phyloP scores from a whole-genome alignment of 1,140 invertebrate genomes.

The Zaprionus lachaisei region DNA sequence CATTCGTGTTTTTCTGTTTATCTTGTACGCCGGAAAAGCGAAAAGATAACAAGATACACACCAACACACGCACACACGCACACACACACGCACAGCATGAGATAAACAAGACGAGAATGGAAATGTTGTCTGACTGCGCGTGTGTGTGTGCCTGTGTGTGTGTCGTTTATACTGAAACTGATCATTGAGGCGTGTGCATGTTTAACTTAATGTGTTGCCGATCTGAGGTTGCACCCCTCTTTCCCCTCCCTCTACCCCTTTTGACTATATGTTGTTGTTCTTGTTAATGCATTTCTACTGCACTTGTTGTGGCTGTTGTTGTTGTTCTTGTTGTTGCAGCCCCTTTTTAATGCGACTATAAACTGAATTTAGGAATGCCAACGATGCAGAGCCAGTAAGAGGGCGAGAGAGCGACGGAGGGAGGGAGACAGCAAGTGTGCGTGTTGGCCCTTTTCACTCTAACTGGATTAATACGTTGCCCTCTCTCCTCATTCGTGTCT shows the following conservation, averaged over 20 bases:
- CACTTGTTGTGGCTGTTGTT: slow-evolving; percentile 30
- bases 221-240: slow-evolving; percentile 28
- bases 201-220: slow-evolving; percentile 65
- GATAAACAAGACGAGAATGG: slow-evolving; percentile 50
- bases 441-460: slow-evolving; percentile 16
- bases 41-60: slow-evolving; percentile 60
- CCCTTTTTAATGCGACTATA: slow-evolving; percentile 59
- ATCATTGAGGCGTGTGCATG: slow-evolving; percentile 69
- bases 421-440: slow-evolving; percentile 4
- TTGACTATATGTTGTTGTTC: slow-evolving; percentile 25
- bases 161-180: slow-evolving; percentile 31
- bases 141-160: slow-evolving; percentile 11
- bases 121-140: slow-evolving; percentile 20
- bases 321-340: slow-evolving; percentile 32
- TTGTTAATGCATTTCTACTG: slow-evolving; percentile 66
- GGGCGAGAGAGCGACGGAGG: background rate
- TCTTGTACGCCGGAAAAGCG: slow-evolving; percentile 70
- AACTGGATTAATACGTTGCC: background rate
- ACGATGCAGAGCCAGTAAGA: slow-evolving; percentile 39
- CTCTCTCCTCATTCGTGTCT: background rate
- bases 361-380: slow-evolving; percentile 52
- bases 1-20: slow-evolving; percentile 57
- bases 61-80: slow-evolving; percentile 8
- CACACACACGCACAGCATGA: slow-evolving; percentile 4
- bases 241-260: slow-evolving; percentile 2